Base-by-base conservation (phyloP, 37 sponge, comb jelly and placozoan species). In the Amphimedon queenslandica region DNA sequence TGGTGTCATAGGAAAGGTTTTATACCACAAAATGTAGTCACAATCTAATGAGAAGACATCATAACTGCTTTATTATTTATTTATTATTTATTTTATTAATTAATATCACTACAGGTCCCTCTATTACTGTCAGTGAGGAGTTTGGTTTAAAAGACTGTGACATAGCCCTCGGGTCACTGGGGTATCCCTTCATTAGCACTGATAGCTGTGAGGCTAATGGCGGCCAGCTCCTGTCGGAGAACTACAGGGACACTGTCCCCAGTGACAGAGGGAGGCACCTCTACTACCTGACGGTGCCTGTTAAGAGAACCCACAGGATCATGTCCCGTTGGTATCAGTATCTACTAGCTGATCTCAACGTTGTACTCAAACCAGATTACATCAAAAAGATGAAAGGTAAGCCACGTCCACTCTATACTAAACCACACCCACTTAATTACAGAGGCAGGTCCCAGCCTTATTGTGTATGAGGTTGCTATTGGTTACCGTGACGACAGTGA, bases 271-370 rank as follows among this genome's bases (percentile, higher is more conserved):
- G 43, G 16, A 55, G 70, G 51, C n/a, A 55, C 23, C 56, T 80
- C 31, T 32, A 82, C 25, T 75, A 80, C 47, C 66, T 79, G 58
- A 34, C 75, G n/a, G 68, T 78, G 41, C 75, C 87, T 10, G 89
- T 90, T 3, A 70, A 69, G 60, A 18, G 67, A 23, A 69, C 67
- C 42, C 33, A 57, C 18, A 42, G 75, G 39, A 70, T 70, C 37
- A 76, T 87, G 79, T 66, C 88, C 2, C 40, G 88, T 37, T 66
- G 69, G 72, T 87, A 80, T 57, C 88, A 92, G 35, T 87, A 69
- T 33, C 57, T 92, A 42, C 61, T 82, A 8, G 63, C 40, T 29
- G 80, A 82, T 41, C 27, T 92, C 0, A 76, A 73, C 23, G 25
- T 92, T 4, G 25, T 61, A 27, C 81, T 92, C 37, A 65, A 55